Base-by-base conservation (phyloP, 1,140 invertebrate species). In the Planococcus citri region DNA sequence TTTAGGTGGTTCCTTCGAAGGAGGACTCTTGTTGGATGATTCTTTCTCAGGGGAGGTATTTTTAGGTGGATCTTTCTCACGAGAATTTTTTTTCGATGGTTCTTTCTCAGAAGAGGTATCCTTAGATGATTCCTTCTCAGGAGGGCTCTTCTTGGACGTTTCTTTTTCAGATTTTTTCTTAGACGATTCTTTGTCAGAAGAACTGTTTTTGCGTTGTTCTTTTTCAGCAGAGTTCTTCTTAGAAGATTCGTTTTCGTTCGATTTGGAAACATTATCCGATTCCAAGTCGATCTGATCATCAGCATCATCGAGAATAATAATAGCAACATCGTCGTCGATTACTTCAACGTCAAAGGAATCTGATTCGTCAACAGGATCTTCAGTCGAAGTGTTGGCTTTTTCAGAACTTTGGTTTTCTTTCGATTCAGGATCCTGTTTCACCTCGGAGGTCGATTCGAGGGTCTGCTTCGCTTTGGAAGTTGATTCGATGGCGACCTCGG, bases 91-190 rank as follows among this genome's bases (percentile, higher is more conserved):
- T n/a, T n/a, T n/a, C n/a, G n/a, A n/a, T n/a, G n/a, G n/a, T n/a
- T n/a, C n/a, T n/a, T n/a, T n/a, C n/a, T n/a, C n/a, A n/a, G n/a
- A n/a, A n/a, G 8, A n/a, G 9, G 9, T 20, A 10, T 61, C 21
- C 21, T 8, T 9, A 61, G 9, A 9, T 9, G 25, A 20, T 9
- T 21, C 17, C n/a, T 9, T 25, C 17, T 41, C 33, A 41, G 37
- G n/a, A 68, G 22, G 20, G 57, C 67, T 27, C 64, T 64, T 70
- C 71, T 69, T 22, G 72, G 64, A 10, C n/a, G 9, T 41, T 9
- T n/a, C 37, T 41, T 41, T n/a, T 41, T 41, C 37, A 41, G n/a
- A n/a, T n/a, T n/a, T n/a, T n/a, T n/a, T n/a, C n/a, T n/a, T n/a
- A n/a, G n/a, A n/a, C n/a, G n/a, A n/a, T n/a, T n/a, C n/a, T n/a